Evolutionary conservation across 2,797 vertebrate species (phyloP).

Genomic region (Falco berigora): DNA sequence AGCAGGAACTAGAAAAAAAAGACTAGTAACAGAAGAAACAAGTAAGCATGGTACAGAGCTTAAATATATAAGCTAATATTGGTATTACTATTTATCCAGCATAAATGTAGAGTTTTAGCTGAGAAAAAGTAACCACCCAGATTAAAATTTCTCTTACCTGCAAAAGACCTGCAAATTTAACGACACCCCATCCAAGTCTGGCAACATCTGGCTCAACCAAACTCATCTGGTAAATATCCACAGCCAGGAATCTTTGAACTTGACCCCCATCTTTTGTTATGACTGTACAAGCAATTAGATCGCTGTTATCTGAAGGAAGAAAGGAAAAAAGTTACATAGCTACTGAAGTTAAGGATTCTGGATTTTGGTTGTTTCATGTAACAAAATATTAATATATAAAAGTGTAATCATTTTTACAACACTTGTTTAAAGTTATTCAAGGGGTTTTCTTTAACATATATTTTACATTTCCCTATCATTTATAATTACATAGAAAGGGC

Average conservation of each 20-base stretch:
- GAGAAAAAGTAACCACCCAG: neutral
- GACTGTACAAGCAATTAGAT: constrained; percentile 95
- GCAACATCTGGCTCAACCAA: constrained; percentile 93
- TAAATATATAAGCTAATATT: neutral
- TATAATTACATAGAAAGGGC: neutral
- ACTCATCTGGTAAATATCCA: constrained; percentile 98
- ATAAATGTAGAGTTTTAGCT: neutral
- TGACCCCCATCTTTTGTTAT: constrained; percentile 90
- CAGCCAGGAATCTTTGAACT: constrained; percentile 93
- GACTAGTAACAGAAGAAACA: neutral
- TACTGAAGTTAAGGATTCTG: neutral
- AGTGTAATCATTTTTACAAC: neutral
- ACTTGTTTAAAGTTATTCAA: neutral
- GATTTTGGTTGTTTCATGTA: neutral
- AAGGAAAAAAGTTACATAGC: neutral
- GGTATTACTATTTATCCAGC: neutral
- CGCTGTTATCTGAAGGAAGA: constrained; percentile 87
- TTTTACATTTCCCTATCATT: neutral
- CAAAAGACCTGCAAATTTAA: constrained; percentile 95
- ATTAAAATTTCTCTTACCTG: constrained; percentile 76
- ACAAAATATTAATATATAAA: neutral
- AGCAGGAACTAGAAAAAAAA: neutral
- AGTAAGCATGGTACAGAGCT: neutral
- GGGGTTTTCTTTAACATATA: neutral
- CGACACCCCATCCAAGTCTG: constrained; percentile 95